Percentiles rank a stretch among this genome's conserved stretches.
These are phyloP conservation scores for Copidosoma aretas DNA, from an alignment of 2,888 invertebrate species.

Conservation along the genomic window DNA sequence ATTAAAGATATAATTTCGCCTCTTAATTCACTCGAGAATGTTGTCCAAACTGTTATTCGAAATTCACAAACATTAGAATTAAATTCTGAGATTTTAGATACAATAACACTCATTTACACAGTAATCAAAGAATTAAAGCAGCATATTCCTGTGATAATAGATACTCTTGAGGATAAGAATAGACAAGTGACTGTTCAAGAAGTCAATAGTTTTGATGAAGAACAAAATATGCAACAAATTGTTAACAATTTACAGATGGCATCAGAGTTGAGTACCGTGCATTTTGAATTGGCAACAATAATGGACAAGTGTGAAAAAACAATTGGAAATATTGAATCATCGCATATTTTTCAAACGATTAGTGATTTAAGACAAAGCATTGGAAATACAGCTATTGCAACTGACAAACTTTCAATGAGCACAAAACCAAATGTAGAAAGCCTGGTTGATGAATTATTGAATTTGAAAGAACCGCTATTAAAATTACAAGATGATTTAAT, in stretches of 20 bases:
- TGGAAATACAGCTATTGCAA: conserved; percentile 50
- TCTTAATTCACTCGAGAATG: conserved; percentile 71
- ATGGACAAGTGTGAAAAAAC: conserved; percentile 47
- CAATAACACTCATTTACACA: conserved; percentile 46
- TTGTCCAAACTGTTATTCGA: conserved; percentile 72
- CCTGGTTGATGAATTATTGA: conserved; percentile 47
- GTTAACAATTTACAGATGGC: conserved; percentile 48
- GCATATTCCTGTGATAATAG: conserved; percentile 46
- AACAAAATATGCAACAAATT: conserved; percentile 28
- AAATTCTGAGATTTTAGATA: conserved; percentile 33
- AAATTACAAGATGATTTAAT: conserved; percentile 51
- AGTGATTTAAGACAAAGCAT: conserved; percentile 51
- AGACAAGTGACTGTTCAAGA: conserved; percentile 11
- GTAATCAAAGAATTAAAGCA: conserved; percentile 52
- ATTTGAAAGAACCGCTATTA: conserved; percentile 50
- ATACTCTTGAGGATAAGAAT: conserved; percentile 24
- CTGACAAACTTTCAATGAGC: conserved; percentile 46
- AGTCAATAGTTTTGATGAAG: conserved; percentile 14
- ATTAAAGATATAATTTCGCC: conserved; percentile 68
- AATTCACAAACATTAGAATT: conserved; percentile 62
- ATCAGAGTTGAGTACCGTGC: conserved; percentile 48
- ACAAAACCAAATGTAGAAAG: conserved; percentile 43
- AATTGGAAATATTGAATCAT: conserved; percentile 25
- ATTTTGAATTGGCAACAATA: conserved; percentile 51
- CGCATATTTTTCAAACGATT: conserved; percentile 45